Evolutionary conservation across 2,113 vertebrate genomes (phyloP), one percentile per base, ranked within the genome.

Genomic region (Pagrus major): DNA sequence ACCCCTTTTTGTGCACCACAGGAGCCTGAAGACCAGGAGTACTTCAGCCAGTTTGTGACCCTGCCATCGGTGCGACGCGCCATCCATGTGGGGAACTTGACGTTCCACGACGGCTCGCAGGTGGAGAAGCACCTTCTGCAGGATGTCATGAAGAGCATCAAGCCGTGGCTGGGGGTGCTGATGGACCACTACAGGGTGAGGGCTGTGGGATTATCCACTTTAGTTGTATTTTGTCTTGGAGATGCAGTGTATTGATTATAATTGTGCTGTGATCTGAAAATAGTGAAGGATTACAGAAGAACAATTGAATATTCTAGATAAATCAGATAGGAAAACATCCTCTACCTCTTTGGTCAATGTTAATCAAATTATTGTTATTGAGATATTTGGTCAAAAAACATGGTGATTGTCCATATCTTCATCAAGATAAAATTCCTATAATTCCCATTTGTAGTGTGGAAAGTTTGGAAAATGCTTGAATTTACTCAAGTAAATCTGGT

Each of bases 121-220:
- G 96, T 96, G 89, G 95, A 96, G 86, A 95, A 95, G 72, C 90
- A 97, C 89, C 93, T 96, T 80, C 33, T 93, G 82, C 92, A 96
- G 93, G 96, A 97, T 67, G 88, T 89, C 23, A 92, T 96, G 90
- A 94, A 96, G 91, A 96, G 95, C 67, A 95, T 97, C 80, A 97
- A 96, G 59, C 96, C 95, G 0, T 98, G 96, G 96, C 93, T 97
- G 61, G 89, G 90, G n/a, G 85, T 94, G 67, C 92, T 98, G 86
- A 96, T 97, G 95, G 93, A 96, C 76, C 93, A 96, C 89, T 98
- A 98, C 35, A 95, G 95, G 94, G 97, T 95, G 90, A 95, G 93
- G 1, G 16, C 5, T 21, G 51, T n/a, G 14, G 25, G n/a, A 25
- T 33, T 16, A 7, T 25, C 16, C 3, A 7, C 27, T 21, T 29